Evolutionary conservation across 2,888 invertebrate genomes (phyloP), one percentile per base, ranked within the genome.

Genomic region (Orthosia cruda): DNA sequence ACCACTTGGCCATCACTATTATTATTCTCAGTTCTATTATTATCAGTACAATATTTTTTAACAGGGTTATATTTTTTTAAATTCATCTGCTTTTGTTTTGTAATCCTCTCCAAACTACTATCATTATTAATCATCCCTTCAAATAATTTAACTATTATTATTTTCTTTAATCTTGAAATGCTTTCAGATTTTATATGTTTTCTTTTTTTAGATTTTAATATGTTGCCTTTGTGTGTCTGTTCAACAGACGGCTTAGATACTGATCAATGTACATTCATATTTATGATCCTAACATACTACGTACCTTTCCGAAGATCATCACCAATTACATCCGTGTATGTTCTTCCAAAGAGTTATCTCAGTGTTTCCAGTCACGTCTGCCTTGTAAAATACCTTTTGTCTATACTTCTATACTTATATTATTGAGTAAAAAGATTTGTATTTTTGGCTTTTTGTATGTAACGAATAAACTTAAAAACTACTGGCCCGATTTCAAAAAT

Each of bases 31-130:
- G n/a, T n/a, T n/a, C n/a, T n/a, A n/a, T n/a, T n/a, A n/a, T n/a
- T n/a, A n/a, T 32, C 26, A 26, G 23, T 11, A 1, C 45, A 74
- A 26, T 15, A 58, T 45, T 59, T 74, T 74, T 45, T 58, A 59
- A 59, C 26, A 52, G 18, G 20, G 15, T 45, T 59, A 32, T 32
- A 32, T 7, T 32, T 32, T 32, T 32, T 7, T 7, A 32, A 7
- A 32, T 7, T 32, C 32, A 12, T 45, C 13, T 7, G 20, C 16
- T 18, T 74, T 74, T 45, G 16, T 59, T 58, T 40, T 50, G 12
- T 12, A 12, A 45, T 3, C 0, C 32, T 15, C 57, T 57, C 15
- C 15, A 11, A 74, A 74, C 40, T 59, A 26, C 0, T 20, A n/a
- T n/a, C n/a, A n/a, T n/a, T n/a, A n/a, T n/a, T n/a, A 20, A 59